Percentiles rank a stretch among this genome's conserved stretches.
Evolutionary conservation across 2,113 vertebrate genomes (phyloP).

Genomic region (Myiozetetes cayanensis): DNA sequence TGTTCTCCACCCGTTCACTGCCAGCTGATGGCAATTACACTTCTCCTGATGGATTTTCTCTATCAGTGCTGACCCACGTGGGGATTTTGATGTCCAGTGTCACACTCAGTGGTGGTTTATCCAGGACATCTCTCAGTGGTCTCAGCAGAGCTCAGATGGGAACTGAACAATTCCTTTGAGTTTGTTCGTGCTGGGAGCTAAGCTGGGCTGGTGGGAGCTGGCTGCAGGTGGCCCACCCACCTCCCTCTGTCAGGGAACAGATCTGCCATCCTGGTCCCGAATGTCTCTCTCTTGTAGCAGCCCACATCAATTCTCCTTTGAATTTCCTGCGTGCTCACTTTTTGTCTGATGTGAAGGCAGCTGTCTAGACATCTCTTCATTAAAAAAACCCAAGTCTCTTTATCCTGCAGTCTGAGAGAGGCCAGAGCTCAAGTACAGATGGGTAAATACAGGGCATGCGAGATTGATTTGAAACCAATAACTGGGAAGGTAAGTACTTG

Average conservation of each 20-base stretch:
- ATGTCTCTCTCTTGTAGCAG: conserved; percentile 7
- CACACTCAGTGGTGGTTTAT: background rate
- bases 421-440: background rate
- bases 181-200: background rate
- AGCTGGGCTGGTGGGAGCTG: background rate
- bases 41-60: background rate
- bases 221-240: background rate
- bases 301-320: background rate
- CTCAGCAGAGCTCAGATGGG: background rate
- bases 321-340: conserved; percentile 38
- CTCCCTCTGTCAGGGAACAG: background rate
- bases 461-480: conserved; percentile 38
- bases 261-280: background rate
- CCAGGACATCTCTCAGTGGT: background rate
- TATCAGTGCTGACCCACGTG: rapidly evolving
- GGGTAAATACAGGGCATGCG: conserved; percentile 9
- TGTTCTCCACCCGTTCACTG: background rate
- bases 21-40: background rate
- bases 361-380: conserved; percentile 62
- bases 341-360: conserved; percentile 44
- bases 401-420: conserved; percentile 8
- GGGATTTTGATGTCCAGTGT: background rate
- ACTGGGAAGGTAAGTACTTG: conserved; percentile 17
- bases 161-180: background rate
- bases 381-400: background rate